phyloP scores from a whole-genome alignment of 2,797 vertebrate genomes.

The Chloroceryle inda region DNA sequence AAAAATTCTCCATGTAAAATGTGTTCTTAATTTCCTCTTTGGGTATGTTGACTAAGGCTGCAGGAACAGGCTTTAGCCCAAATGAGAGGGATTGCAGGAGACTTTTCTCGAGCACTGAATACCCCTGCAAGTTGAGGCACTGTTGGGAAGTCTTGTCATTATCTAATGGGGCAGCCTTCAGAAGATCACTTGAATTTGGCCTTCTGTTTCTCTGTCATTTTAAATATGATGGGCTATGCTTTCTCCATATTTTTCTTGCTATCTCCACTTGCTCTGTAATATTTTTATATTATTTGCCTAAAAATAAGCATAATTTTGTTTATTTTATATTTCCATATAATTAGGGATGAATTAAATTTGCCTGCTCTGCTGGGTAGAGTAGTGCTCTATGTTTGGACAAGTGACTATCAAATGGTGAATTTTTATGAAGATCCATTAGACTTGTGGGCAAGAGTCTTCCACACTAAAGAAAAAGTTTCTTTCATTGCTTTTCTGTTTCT shows the following conservation, averaged over 20 bases:
- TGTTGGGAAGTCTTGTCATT: not conserved
- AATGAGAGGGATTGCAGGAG: not conserved
- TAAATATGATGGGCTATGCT: not conserved
- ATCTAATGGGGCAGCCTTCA: not conserved
- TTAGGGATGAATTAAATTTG: not conserved
- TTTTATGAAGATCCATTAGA: not conserved
- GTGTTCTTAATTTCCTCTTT: not conserved
- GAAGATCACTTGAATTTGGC: not conserved
- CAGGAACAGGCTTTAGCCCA: not conserved
- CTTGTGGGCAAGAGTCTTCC: not conserved
- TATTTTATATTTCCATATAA: not conserved
- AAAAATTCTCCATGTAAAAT: not conserved
- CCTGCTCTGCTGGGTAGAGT: not conserved
- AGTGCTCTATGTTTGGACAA: not conserved
- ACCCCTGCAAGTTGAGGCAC: not conserved
- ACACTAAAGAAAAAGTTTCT: not conserved
- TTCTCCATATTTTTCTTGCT: not conserved
- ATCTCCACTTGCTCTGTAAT: not conserved
- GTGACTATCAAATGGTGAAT: not conserved
- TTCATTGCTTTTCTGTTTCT: not conserved
- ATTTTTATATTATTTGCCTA: not conserved
- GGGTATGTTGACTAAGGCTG: not conserved
- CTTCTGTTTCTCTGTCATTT: not conserved
- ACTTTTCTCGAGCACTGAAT: not conserved
- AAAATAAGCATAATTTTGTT: not conserved